Evolutionary conservation across 2,888 invertebrate species (phyloP).

Genomic region (Acleris emargana): DNA sequence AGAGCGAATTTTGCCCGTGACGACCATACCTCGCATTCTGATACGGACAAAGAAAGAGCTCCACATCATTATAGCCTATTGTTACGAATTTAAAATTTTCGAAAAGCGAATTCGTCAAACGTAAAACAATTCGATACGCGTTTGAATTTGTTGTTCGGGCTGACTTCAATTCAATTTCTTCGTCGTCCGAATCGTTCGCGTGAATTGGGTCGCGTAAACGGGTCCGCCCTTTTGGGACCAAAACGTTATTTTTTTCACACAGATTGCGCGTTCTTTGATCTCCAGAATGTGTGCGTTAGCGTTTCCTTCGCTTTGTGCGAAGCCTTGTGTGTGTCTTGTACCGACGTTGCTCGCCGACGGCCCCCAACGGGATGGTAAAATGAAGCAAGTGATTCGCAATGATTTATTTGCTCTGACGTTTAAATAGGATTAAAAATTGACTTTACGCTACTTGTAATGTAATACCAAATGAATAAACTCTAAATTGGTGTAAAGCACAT

Average conservation of each 20-base stretch:
- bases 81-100: constrained; percentile 78
- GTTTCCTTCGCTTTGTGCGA: constrained; percentile 77
- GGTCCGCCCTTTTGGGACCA: constrained; percentile 82
- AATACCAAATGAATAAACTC: no score
- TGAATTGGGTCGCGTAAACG: constrained; percentile 84
- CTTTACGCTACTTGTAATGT: not conserved
- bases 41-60: constrained; percentile 72
- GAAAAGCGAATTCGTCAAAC: constrained; percentile 82
- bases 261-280: constrained; percentile 83
- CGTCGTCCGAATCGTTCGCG: constrained; percentile 76
- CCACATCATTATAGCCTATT: constrained; percentile 82
- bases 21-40: constrained; percentile 68
- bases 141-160: constrained; percentile 80
- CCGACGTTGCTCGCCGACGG: constrained; percentile 61
- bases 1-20: constrained; percentile 59
- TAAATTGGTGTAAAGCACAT: no score
- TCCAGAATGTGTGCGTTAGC: constrained; percentile 81
- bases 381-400: constrained; percentile 67
- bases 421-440: constrained; percentile 33
- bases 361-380: constrained; percentile 77
- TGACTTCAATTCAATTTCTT: constrained; percentile 82
- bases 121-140: constrained; percentile 84
- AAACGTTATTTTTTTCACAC: constrained; percentile 82
- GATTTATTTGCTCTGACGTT: constrained; percentile 50
- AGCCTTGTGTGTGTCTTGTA: constrained; percentile 70